Conservation (phyloP, 2,113 vertebrate genomes). For the Panthera leo region DNA sequence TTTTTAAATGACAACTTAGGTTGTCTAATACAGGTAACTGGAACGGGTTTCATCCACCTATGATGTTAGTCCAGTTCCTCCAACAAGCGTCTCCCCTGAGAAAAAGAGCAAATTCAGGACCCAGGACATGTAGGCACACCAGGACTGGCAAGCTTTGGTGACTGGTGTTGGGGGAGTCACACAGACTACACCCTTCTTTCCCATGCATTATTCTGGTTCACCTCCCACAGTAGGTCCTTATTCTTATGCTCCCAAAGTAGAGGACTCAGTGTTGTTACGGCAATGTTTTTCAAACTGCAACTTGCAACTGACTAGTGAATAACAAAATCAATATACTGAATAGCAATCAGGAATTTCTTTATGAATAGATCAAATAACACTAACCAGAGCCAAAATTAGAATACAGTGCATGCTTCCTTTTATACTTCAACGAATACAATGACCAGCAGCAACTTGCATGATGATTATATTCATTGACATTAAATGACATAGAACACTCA, state of each 20-base stretch:
- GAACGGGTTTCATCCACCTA: background rate
- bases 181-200: background rate
- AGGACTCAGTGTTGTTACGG: background rate
- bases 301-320: background rate
- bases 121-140: background rate
- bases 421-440: background rate
- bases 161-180: background rate
- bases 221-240: background rate
- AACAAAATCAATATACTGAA: background rate
- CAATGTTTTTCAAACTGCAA: background rate
- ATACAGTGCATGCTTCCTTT: background rate
- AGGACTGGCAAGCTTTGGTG: background rate
- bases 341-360: background rate
- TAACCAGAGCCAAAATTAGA: background rate
- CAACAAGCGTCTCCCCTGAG: background rate
- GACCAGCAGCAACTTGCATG: background rate
- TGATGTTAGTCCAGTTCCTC: background rate
- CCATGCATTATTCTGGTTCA: background rate
- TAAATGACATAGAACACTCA: background rate
- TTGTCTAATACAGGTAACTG: background rate
- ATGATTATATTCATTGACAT: background rate
- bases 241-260: background rate
- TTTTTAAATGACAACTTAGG: background rate
- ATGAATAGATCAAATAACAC: background rate
- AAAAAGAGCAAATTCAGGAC: background rate